Percentiles rank a stretch among this genome's conserved stretches.
phyloP scores from a whole-genome alignment of 2,113 vertebrate genomes.

The Jaculus jaculus region DNA sequence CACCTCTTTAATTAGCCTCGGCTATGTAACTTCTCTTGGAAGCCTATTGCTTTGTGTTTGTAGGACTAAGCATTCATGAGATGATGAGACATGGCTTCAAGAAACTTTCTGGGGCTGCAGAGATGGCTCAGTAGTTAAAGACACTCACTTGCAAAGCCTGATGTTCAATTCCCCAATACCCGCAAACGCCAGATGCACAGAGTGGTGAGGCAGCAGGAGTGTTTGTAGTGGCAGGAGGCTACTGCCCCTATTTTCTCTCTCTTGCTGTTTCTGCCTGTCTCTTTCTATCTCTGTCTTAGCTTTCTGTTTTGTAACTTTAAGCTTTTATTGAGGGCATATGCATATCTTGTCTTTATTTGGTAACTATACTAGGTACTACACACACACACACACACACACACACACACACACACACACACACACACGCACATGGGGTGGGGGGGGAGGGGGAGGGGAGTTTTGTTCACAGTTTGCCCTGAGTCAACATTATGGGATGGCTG shows the following conservation, averaged over 20 bases:
- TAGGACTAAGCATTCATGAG: background rate
- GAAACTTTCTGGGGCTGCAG: too few relatives aligned
- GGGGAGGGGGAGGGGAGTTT: background rate
- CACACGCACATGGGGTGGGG: background rate
- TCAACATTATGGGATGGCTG: background rate
- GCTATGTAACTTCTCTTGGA: background rate
- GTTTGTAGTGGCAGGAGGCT: too few relatives aligned
- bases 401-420: background rate
- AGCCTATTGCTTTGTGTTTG: conserved; percentile 6
- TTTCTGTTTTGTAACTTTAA: background rate
- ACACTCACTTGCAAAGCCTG: too few relatives aligned
- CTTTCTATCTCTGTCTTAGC: background rate
- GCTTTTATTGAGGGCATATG: background rate
- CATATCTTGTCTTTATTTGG: background rate
- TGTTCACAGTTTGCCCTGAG: background rate
- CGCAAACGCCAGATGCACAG: too few relatives aligned
- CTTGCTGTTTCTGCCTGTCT: too few relatives aligned
- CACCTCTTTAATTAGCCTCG: conserved; percentile 29
- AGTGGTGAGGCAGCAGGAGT: too few relatives aligned
- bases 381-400: background rate
- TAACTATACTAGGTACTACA: background rate
- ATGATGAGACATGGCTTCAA: background rate
- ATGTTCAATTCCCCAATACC: too few relatives aligned
- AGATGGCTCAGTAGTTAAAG: too few relatives aligned
- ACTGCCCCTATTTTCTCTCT: too few relatives aligned